These are phyloP conservation scores for Sylvilagus bachmani DNA, from an alignment of 2,113 vertebrate genomes.

Conservation along the genomic window DNA sequence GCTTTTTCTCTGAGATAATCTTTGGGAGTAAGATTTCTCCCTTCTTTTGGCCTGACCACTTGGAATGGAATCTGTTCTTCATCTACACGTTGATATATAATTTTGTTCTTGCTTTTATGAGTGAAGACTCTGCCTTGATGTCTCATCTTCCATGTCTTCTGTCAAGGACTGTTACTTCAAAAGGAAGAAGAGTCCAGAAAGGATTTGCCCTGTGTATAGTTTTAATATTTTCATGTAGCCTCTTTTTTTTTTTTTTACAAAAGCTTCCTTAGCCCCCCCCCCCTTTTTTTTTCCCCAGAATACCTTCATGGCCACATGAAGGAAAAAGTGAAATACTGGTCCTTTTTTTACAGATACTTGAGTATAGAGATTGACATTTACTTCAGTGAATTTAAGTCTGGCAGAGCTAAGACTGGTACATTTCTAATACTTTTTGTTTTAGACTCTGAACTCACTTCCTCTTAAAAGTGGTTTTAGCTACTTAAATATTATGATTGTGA, in stretches of 20 bases:
- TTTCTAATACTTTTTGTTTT: neutral
- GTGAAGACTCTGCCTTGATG: constrained; percentile 54
- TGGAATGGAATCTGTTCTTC: constrained; percentile 53
- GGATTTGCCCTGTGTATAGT: neutral
- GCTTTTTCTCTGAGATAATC: constrained; percentile 5
- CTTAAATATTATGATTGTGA: constrained; percentile 7
- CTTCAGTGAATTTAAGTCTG: constrained; percentile 40
- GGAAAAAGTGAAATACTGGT: constrained; percentile 51
- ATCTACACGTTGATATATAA: constrained; percentile 11
- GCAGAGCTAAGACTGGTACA: constrained; percentile 32
- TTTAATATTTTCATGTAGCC: constrained; percentile 53
- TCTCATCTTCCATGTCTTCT: constrained; percentile 5
- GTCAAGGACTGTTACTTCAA: constrained; percentile 59
- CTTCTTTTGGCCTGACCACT: constrained; percentile 1
- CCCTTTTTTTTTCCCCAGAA: neutral
- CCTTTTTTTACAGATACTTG: constrained; percentile 48
- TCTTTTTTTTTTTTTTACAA: constrained; percentile 1
- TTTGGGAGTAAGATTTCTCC: constrained; percentile 48
- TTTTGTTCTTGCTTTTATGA: constrained; percentile 63
- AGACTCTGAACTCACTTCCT: constrained; percentile 25
- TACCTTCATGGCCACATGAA: constrained; percentile 13
- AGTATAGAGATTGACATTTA: constrained; percentile 55
- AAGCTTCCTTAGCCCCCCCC: constrained; percentile 35
- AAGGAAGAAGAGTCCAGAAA: constrained; percentile 22
- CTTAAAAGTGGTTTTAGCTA: constrained; percentile 49